Evolutionary conservation across 2,888 invertebrate genomes (phyloP).

Genomic region (Terebella lapidaria): DNA sequence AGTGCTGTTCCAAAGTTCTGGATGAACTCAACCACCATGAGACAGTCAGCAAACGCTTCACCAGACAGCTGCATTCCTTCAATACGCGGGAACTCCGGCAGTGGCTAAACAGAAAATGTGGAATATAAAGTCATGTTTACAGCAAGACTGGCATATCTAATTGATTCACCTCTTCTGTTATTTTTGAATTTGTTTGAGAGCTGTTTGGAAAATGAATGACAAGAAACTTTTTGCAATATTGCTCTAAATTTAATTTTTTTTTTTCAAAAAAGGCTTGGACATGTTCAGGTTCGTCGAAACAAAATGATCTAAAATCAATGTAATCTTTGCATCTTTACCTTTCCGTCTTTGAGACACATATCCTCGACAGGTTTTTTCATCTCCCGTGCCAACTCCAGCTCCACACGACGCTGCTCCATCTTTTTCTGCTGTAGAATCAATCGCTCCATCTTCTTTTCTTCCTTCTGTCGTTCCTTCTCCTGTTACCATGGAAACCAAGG

Average conservation of each 20-base stretch:
- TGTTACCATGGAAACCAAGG: conserved; percentile 19
- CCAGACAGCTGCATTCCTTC: conserved; percentile 76
- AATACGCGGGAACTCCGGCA: conserved; percentile 66
- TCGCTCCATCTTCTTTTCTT: conserved; percentile 78
- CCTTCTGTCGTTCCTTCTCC: conserved; percentile 63
- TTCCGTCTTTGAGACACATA: conserved; percentile 67
- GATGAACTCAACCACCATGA: conserved; percentile 95
- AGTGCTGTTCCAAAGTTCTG: conserved; percentile 93
- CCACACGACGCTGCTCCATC: conserved; percentile 66
- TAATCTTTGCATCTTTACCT: no score
- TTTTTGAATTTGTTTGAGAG: no score
- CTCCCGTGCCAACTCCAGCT: conserved; percentile 66
- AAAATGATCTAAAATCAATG: no score
- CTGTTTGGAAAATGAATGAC: no score
- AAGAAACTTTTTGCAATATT: no score
- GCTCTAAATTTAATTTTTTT: no score
- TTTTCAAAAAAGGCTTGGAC: no score
- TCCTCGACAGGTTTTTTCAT: conserved; percentile 88
- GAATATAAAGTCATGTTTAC: no score
- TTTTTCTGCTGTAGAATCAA: conserved; percentile 64
- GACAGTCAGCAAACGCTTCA: conserved; percentile 81
- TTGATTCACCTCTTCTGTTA: no score
- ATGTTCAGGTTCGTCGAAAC: no score
- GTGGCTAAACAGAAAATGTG: conserved; percentile 11
- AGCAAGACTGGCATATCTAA: no score